phyloP scores from a whole-genome alignment of 2,888 invertebrate genomes.

The Hyalella azteca region DNA sequence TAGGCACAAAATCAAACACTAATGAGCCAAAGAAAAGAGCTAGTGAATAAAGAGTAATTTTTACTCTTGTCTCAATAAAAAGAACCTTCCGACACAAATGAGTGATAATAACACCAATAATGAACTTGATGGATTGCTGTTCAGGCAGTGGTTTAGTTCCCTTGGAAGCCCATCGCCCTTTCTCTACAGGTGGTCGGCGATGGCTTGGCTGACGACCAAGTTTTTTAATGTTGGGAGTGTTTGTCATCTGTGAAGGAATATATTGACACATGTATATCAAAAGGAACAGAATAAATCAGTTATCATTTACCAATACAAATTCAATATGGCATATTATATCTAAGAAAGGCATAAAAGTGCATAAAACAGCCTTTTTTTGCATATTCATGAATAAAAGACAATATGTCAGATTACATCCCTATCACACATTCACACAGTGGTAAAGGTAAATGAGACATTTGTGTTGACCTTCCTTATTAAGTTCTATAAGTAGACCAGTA shows the following conservation, averaged over 20 bases:
- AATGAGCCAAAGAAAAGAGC: constrained; percentile 83
- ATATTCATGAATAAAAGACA: too few species aligned
- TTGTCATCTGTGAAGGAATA: constrained; percentile 4
- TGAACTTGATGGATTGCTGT: constrained; percentile 80
- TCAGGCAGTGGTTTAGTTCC: constrained; percentile 84
- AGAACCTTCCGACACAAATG: constrained; percentile 86
- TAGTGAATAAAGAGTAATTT: constrained; percentile 83
- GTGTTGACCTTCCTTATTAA: too few species aligned
- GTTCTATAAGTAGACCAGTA: too few species aligned
- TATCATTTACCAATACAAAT: too few species aligned
- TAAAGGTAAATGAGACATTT: too few species aligned
- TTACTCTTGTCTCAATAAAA: constrained; percentile 82
- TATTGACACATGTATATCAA: too few species aligned
- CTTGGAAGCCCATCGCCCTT: constrained; percentile 56
- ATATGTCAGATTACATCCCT: too few species aligned
- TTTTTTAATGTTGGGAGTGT: neutral
- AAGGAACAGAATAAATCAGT: too few species aligned
- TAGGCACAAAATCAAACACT: constrained; percentile 79
- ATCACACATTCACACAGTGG: too few species aligned
- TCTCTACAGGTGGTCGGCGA: constrained; percentile 48
- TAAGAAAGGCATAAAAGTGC: too few species aligned
- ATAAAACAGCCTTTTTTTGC: too few species aligned
- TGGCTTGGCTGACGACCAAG: constrained; percentile 26
- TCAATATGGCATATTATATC: too few species aligned
- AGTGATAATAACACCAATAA: constrained; percentile 80